Evolutionary conservation across 2,113 vertebrate species (phyloP).

Genomic region (Phrynosoma blainvillii): DNA sequence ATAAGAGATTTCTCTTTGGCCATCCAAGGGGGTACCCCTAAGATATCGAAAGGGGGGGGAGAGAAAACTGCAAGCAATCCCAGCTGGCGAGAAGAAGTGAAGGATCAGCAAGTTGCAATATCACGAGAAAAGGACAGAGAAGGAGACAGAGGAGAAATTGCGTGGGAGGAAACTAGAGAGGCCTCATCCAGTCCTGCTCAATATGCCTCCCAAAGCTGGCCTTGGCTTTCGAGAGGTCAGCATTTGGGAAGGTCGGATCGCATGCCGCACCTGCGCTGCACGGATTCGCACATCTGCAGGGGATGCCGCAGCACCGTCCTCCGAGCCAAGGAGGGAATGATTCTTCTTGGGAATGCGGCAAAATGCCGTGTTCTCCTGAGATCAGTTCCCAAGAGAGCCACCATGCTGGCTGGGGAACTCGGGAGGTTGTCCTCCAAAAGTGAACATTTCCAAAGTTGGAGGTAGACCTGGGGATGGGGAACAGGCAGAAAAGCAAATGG

Average conservation of each 20-base stretch:
- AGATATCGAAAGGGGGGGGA: neutral
- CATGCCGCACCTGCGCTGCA: neutral
- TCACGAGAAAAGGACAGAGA: neutral
- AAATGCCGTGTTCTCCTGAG: neutral
- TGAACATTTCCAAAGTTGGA: neutral
- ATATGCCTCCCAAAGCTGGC: neutral
- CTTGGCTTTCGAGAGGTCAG: conserved; percentile 1
- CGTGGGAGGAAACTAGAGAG: neutral
- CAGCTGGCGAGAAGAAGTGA: neutral
- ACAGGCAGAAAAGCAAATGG: neutral
- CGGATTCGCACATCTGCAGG: neutral
- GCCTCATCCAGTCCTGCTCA: neutral
- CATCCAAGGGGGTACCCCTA: neutral
- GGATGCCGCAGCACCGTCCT: neutral
- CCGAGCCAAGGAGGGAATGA: neutral
- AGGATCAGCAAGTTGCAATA: neutral
- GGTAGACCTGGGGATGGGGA: too few species aligned
- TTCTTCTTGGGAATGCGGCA: neutral
- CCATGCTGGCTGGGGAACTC: neutral
- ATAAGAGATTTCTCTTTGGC: too few species aligned
- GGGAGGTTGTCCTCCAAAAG: neutral
- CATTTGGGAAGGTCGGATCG: neutral
- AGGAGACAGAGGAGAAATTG: neutral
- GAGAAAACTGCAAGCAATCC: neutral
- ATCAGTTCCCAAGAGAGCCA: neutral